Conservation (phyloP, 2,113 vertebrate genomes). For the Perca schrenkii region DNA sequence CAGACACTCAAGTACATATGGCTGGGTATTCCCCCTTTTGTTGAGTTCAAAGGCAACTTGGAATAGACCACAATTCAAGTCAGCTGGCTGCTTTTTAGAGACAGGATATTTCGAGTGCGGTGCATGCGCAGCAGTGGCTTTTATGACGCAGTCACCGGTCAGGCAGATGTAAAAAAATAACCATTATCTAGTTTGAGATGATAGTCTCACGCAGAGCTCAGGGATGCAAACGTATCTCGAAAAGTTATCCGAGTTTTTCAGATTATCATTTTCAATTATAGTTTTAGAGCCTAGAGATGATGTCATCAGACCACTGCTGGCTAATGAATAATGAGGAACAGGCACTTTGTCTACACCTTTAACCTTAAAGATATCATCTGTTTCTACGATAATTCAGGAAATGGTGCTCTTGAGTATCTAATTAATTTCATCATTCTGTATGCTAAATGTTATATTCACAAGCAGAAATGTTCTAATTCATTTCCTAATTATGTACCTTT, state of each 20-base stretch:
- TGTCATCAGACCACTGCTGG: background rate
- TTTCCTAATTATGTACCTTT: no score
- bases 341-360: no score
- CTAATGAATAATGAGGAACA: background rate
- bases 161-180: constrained; percentile 19
- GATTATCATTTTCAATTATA: background rate
- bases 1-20: constrained; percentile 31
- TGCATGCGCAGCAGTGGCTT: constrained; percentile 13
- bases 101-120: constrained; percentile 35
- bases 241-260: background rate
- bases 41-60: constrained; percentile 44
- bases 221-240: background rate
- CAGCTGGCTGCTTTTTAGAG: constrained; percentile 34
- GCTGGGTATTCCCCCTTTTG: constrained; percentile 52
- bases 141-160: constrained; percentile 20
- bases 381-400: no score
- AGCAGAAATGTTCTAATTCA: no score
- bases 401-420: no score
- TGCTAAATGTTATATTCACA: no score
- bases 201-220: background rate
- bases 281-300: background rate
- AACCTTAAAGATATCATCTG: no score
- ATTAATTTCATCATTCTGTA: no score
- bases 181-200: background rate
- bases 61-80: constrained; percentile 52